Percentiles rank a stretch among this genome's conserved stretches.
phyloP scores from a whole-genome alignment of 2,888 invertebrate genomes.

The Aleiodes leptofemur region DNA sequence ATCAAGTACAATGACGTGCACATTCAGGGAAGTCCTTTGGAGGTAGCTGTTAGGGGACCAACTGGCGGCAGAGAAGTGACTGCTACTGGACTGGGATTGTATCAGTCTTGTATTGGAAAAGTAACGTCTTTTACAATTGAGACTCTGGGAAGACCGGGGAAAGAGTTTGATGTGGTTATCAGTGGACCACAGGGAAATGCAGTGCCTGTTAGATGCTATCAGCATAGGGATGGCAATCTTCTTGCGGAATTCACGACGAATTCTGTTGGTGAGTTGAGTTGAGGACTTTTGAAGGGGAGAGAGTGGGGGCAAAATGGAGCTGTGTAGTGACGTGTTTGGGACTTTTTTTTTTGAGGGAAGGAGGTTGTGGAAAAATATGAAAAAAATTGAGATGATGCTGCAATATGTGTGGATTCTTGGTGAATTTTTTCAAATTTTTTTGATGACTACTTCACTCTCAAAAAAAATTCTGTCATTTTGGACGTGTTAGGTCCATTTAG shows the following conservation, averaged over 20 bases:
- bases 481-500: too few relatives aligned
- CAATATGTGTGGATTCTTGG: too few relatives aligned
- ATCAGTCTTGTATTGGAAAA: constrained; percentile 89
- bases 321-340: too few relatives aligned
- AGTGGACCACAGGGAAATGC: constrained; percentile 88
- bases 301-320: too few relatives aligned
- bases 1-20: constrained; percentile 92
- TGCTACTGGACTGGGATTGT: constrained; percentile 88
- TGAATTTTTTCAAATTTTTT: too few relatives aligned
- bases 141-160: constrained; percentile 88
- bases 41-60: constrained; percentile 79
- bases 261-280: constrained; percentile 79
- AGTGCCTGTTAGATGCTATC: constrained; percentile 93
- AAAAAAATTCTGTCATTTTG: too few relatives aligned
- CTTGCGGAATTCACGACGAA: constrained; percentile 95
- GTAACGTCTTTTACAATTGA: constrained; percentile 93
- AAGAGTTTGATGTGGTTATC: constrained; percentile 94
- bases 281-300: too few relatives aligned
- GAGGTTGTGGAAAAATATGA: too few relatives aligned
- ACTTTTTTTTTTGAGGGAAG: too few relatives aligned
- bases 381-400: too few relatives aligned
- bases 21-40: constrained; percentile 79
- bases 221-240: constrained; percentile 95
- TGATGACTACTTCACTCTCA: too few relatives aligned
- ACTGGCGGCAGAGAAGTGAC: constrained; percentile 85